A percentile compares a stretch with the other conserved stretches of the same genome.
Evolutionary conservation across 2,797 vertebrate genomes (phyloP).

Genomic region (Peromyscus nudipes): DNA sequence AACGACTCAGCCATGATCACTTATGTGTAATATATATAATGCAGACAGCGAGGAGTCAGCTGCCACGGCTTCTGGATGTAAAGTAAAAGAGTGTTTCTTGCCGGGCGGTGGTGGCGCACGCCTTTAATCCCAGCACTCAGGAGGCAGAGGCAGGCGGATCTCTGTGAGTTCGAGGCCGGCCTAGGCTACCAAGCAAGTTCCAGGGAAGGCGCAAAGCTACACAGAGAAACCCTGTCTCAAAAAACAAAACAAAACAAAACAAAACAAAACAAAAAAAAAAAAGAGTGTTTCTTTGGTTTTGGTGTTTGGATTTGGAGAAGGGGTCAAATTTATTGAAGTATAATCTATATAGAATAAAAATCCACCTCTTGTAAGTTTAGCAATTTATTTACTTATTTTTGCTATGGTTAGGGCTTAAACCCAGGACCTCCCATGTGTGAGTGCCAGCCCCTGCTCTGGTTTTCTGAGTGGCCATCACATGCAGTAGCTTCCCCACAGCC

Average conservation of each 20-base stretch:
- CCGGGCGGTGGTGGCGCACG: too few species aligned
- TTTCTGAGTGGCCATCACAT: neutral
- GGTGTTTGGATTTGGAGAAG: neutral
- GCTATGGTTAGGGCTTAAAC: neutral
- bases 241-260: too few species aligned
- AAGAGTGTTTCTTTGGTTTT: neutral
- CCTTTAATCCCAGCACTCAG: too few species aligned
- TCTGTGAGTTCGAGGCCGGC: too few species aligned
- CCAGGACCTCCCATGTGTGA: neutral
- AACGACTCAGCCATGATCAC: neutral
- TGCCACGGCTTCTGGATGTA: neutral
- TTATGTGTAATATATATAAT: neutral
- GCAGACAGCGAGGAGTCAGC: neutral
- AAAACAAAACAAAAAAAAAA: too few species aligned
- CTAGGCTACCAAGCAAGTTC: too few species aligned
- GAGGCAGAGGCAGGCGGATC: too few species aligned
- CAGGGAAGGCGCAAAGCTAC: too few species aligned
- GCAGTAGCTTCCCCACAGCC: neutral
- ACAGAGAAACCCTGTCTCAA: too few species aligned
- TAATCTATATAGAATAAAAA: slow-evolving; percentile 32
- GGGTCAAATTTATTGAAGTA: neutral
- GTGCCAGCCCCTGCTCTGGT: neutral
- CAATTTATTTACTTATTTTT: neutral
- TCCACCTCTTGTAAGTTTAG: neutral
- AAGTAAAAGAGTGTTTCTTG: neutral